These are phyloP conservation scores for Glaucopsyche alexis DNA, from an alignment of 2,888 invertebrate genomes.

Conservation along the genomic window DNA sequence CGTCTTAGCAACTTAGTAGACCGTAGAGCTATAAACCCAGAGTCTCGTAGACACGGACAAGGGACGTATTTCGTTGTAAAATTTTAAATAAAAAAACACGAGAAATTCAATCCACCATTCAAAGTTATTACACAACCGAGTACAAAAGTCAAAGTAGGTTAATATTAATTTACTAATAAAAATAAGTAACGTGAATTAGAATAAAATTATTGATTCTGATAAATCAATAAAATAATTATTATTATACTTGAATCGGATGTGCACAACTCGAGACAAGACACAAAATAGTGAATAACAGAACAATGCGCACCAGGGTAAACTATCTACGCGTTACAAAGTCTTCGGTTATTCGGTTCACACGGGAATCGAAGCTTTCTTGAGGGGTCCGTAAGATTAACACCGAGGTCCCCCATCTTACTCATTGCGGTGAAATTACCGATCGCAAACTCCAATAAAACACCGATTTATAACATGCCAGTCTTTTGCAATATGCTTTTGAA, in stretches of 20 bases:
- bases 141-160: no score
- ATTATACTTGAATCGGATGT: not conserved
- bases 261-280: not conserved
- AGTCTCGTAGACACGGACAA: slow-evolving; percentile 35
- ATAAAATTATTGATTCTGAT: no score
- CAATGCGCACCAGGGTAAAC: not conserved
- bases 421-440: slow-evolving; percentile 39
- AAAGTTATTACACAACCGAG: no score
- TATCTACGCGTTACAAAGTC: slow-evolving; percentile 38
- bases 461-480: not conserved
- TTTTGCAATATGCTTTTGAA: not conserved
- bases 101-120: no score
- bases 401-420: slow-evolving; percentile 41
- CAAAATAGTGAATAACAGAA: not conserved
- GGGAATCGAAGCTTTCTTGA: slow-evolving; percentile 71
- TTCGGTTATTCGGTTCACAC: slow-evolving; percentile 59
- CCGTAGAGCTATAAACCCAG: slow-evolving; percentile 35
- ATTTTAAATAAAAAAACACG: no score
- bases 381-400: slow-evolving; percentile 57
- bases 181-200: no score
- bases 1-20: slow-evolving; percentile 54
- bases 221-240: not conserved
- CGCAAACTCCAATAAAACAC: slow-evolving; percentile 38
- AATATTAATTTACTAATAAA: no score
- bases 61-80: no score